Evolutionary conservation across 2,797 vertebrate genomes (phyloP).

Genomic region (Poecilia wingei): DNA sequence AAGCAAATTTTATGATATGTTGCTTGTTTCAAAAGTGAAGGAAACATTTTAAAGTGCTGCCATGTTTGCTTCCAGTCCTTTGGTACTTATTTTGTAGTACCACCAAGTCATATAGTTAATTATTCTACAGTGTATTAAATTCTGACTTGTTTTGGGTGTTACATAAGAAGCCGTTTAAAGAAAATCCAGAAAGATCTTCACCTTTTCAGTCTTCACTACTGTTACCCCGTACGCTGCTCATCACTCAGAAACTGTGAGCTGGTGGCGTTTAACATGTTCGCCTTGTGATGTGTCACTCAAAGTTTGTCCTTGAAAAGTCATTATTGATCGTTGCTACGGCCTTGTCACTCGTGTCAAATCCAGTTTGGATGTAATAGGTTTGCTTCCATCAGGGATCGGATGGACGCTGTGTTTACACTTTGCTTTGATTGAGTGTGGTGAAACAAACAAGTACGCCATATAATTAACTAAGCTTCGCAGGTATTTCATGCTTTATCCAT

Average conservation of each 20-base stretch:
- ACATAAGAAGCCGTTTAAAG: constrained; percentile 5
- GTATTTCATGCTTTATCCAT: not conserved
- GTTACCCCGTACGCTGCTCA: constrained; percentile 15
- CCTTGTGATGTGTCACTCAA: constrained; percentile 21
- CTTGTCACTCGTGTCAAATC: constrained; percentile 13
- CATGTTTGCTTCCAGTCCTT: constrained; percentile 6
- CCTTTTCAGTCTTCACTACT: constrained; percentile 13
- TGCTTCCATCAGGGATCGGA: not conserved
- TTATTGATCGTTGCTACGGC: constrained; percentile 22
- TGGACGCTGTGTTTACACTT: constrained; percentile 1
- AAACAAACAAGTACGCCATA: constrained; percentile 2
- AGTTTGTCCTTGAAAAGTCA: constrained; percentile 14
- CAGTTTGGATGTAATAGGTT: constrained; percentile 14
- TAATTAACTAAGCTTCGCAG: not conserved
- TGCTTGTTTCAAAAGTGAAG: not conserved
- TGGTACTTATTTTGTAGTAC: constrained; percentile 1
- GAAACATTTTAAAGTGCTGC: not conserved
- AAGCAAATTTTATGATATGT: not conserved
- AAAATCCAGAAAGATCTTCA: constrained; percentile 10
- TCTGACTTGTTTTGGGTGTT: constrained; percentile 15
- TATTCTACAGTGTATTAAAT: constrained; percentile 3
- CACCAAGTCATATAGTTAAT: not conserved
- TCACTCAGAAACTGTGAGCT: constrained; percentile 6
- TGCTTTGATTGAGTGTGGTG: not conserved
- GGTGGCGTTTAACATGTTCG: constrained; percentile 11